Base-by-base conservation (phyloP, 23 tunicate genomes). In the Phallusia fumigata region DNA sequence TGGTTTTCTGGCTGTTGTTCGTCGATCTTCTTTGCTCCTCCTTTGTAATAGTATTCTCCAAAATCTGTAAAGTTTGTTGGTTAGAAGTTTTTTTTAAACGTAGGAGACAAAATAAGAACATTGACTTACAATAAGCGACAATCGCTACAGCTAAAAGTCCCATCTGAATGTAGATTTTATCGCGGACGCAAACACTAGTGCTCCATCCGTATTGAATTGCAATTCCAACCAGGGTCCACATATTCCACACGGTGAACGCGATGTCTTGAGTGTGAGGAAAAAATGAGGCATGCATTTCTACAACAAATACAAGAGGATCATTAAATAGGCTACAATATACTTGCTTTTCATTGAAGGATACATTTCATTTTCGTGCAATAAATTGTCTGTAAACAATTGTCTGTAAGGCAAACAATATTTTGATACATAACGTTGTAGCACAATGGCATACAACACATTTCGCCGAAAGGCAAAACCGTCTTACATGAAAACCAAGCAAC, bases 131-230 rank as follows among this genome's bases (percentile, higher is more conserved):
- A 33, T 86, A 81, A 35, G 76, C 74, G 10, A 75, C 19, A 19
- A 86, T 35, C 31, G 85, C 52, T 0, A 86, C 30, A 0, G 31
- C 45, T 15, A 80, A 80, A 28, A 86, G 24, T 5, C 81, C 85
- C 31, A 86, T 74, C 36, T 86, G 90, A 21, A 81, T n/a, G 64
- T 86, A 86, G 35, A 81, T 75, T 75, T 86, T 86, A 53, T 40
- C 36, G 18, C 74, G 15, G 16, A 86, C 90, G 65, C 90, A 86
- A 0, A 86, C 32, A 40, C 81, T 80, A 22, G 81, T 81, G 45
- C 90, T 86, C 90, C 90, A 86, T 16, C 81, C 84, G 26, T 65
- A 40, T 35, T 86, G 90, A 79, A 80, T 76, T 35, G 90, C 85
- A 32, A 80, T 80, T 33, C 90, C 90, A 74, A 81, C 76, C 35